Percentiles rank a stretch among this genome's conserved stretches.
Evolutionary conservation across 2,797 vertebrate species (phyloP).

Genomic region (Cottoperca gobio): DNA sequence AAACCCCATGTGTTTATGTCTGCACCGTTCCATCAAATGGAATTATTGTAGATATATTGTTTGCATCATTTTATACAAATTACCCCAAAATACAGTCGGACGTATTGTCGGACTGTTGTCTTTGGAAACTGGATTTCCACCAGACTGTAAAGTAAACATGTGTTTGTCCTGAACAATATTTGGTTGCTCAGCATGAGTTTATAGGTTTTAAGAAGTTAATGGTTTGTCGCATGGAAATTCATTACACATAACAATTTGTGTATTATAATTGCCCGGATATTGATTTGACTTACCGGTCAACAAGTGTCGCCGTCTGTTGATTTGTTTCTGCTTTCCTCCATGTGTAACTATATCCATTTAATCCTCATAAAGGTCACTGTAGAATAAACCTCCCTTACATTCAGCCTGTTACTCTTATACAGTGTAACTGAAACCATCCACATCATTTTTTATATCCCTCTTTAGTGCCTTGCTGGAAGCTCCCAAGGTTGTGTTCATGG

Average conservation of each 20-base stretch:
- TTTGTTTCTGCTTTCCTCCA: not conserved
- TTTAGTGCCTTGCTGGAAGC: constrained; percentile 67
- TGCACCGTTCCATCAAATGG: not conserved
- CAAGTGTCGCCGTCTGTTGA: not conserved
- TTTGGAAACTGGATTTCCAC: not conserved
- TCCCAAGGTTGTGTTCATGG: constrained; percentile 78
- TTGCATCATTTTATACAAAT: too few relatives aligned
- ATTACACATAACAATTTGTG: too few relatives aligned
- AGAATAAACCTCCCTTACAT: not conserved
- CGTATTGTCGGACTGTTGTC: not conserved
- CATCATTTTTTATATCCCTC: not conserved
- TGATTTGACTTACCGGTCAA: not conserved
- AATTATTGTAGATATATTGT: not conserved
- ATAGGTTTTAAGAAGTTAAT: too few relatives aligned
- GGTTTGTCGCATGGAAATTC: too few relatives aligned
- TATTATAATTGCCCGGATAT: too few relatives aligned
- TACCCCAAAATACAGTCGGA: not conserved
- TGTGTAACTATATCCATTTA: not conserved
- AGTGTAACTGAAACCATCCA: not conserved
- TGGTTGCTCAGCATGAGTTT: too few relatives aligned
- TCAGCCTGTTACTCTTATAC: not conserved
- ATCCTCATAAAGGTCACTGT: not conserved
- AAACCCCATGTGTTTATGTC: not conserved
- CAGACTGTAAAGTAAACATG: not conserved
- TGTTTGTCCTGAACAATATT: too few relatives aligned